Evolutionary conservation across 1,140 invertebrate genomes (phyloP), one percentile per base, ranked within the genome.

Genomic region (Eupristina koningsbergeri): DNA sequence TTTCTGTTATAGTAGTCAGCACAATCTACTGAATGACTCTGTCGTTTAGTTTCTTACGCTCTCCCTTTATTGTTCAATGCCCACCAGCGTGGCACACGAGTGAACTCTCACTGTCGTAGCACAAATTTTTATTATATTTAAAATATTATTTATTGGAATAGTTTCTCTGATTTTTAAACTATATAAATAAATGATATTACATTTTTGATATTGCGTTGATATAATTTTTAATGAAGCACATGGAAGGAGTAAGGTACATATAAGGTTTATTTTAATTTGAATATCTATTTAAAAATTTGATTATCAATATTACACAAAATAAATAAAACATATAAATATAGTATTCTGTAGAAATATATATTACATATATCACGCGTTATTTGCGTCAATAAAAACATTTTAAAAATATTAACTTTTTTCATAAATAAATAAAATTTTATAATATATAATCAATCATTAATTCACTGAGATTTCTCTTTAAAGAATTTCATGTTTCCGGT

Each of bases 21-120:
- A 29, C 50, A 41, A 45, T 53, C 45, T n/a, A 47, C 61, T 34
- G 81, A 77, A 83, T 83, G 81, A 83, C 81, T 81, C 69, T 71
- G 41, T 45, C 80, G 73, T 71, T 83, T 58, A 77, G 73, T 77
- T 83, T 83, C 81, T 83, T 83, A 76, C 74, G 63, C 81, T 83
- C 74, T 83, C 81, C 74, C 74, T 77, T 53, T 77, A 83, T 83
- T 83, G 81, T 83, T 83, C 61, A 83, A 83, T 83, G 50, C 63
- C 81, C 81, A 83, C 81, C 81, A 47, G 81, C 74, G 81, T 83
- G 81, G 81, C 81, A 77, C 50, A 29, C 17, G 41, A 75, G 22
- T 50, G 6, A 26, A 63, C 74, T 58, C 34, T 83, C 81, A 83
- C 81, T 77, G 74, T 77, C 81, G 81, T 77, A 83, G 81, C 58